Conservation (phyloP, 2,888 invertebrate genomes). For the Globia sparganii region DNA sequence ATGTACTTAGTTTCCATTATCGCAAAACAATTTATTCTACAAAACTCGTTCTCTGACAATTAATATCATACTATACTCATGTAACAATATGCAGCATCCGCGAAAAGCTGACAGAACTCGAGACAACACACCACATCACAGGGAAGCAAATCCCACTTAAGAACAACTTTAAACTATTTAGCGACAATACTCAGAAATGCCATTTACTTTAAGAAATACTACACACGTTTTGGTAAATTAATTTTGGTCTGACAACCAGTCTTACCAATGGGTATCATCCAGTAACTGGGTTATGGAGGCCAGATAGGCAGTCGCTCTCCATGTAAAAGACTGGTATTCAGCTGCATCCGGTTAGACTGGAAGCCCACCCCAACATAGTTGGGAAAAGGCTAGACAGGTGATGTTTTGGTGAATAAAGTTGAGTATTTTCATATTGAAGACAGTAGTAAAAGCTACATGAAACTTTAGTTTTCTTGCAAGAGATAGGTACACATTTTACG, state of each 20-base stretch:
- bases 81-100: background rate
- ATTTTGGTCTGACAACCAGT: too few relatives aligned
- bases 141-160: slow-evolving; percentile 34
- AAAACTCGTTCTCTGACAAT: slow-evolving; percentile 8
- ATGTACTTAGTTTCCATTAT: background rate
- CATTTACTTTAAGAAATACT: slow-evolving; percentile 27
- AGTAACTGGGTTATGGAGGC: too few relatives aligned
- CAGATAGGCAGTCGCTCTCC: too few relatives aligned
- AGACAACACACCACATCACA: slow-evolving; percentile 47
- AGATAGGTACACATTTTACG: background rate
- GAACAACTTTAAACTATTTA: slow-evolving; percentile 34
- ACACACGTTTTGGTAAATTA: slow-evolving; percentile 17
- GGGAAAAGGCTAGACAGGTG: too few relatives aligned
- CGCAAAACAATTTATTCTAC: background rate
- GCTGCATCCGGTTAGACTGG: too few relatives aligned
- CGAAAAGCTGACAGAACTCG: slow-evolving; percentile 16
- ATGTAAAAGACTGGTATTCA: too few relatives aligned
- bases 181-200: slow-evolving; percentile 28
- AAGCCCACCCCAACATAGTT: too few relatives aligned
- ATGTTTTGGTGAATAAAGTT: slow-evolving; percentile 10
- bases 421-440: slow-evolving; percentile 1
- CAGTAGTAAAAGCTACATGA: slow-evolving; percentile 9
- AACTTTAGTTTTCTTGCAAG: background rate
- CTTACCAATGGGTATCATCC: too few relatives aligned
- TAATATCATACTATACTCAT: background rate